Base-by-base conservation (phyloP, 2,888 invertebrate species). In the Hoplodrina ambigua region DNA sequence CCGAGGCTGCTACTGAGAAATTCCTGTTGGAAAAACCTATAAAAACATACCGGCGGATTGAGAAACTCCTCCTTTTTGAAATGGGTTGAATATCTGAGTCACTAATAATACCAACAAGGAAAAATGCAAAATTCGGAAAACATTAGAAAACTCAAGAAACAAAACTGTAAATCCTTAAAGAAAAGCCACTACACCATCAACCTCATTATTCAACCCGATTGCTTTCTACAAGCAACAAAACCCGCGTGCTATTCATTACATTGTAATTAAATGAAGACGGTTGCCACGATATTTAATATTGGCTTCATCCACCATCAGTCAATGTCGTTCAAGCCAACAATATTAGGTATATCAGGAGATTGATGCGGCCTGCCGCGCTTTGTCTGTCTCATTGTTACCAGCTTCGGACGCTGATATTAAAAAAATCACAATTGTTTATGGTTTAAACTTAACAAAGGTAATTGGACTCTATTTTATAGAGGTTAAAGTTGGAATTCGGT, bases 261-360 rank as follows among this genome's bases (percentile, higher is more conserved):
- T 80, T 78, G 78, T 83, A 83, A 84, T 84, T 82, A 80, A 84
- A 83, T 86, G 80, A 81, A 84, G 85, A 75, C 63, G 58, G 72
- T 60, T 73, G 76, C 55, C 73, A 65, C 73, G 78, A 85, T 87
- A 85, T 86, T 87, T 82, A 86, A 87, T 87, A 84, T 84, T 76
- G 78, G 83, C 64, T 78, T 64, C 69, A 55, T 58, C n/a, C 44
- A 60, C 78, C 84, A 88, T 88, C 88, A 85, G 84, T 88, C 89
- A 88, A 82, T 76, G 89, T 89, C 88, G 72, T 69, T 77, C 68
- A 72, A 44, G 68, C 74, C 71, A 70, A 80, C 84, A 85, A 85
- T 89, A 89, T 89, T 86, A 88, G 85, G 81, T 76, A 79, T 79
- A 72, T 61, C 55, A 49, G 37, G 86, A 87, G 88, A 88, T 88